phyloP scores from a whole-genome alignment of 2,888 invertebrate species.

The Odontocolon sp. region DNA sequence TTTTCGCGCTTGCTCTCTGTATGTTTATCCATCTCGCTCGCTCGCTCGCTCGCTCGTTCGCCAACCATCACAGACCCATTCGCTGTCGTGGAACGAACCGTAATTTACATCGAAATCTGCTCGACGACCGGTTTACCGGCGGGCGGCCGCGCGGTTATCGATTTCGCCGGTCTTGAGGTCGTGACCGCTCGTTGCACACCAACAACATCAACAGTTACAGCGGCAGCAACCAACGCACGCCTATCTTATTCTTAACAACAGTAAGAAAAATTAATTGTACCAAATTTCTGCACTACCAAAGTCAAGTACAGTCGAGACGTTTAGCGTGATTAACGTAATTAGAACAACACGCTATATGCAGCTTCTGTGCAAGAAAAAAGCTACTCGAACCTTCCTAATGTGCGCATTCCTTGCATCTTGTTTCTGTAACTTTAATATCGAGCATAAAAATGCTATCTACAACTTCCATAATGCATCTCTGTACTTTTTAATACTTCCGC shows the following conservation, averaged over 20 bases:
- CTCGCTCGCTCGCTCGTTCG: conserved; percentile 14
- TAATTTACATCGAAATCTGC: conserved; percentile 72
- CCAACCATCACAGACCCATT: conserved; percentile 56
- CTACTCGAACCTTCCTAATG: too few relatives aligned
- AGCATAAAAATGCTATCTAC: background rate
- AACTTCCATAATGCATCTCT: background rate
- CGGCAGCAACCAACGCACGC: conserved; percentile 10
- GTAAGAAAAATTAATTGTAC: background rate
- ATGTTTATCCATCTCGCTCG: conserved; percentile 22
- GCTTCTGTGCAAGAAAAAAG: conserved; percentile 10
- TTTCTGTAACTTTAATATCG: background rate
- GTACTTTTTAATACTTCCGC: background rate
- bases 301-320: conserved; percentile 49
- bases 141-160: conserved; percentile 51
- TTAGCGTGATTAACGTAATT: conserved; percentile 58
- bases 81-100: conserved; percentile 67
- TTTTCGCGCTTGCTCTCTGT: background rate
- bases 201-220: background rate
- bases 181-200: conserved; percentile 45
- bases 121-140: conserved; percentile 61
- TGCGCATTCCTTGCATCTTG: too few relatives aligned
- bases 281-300: background rate
- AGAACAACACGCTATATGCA: conserved; percentile 22
- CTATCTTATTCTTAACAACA: background rate
- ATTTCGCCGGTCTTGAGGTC: conserved; percentile 58